These are phyloP conservation scores for Bubo scandiacus DNA, from an alignment of 2,113 vertebrate species.

Conservation along the genomic window DNA sequence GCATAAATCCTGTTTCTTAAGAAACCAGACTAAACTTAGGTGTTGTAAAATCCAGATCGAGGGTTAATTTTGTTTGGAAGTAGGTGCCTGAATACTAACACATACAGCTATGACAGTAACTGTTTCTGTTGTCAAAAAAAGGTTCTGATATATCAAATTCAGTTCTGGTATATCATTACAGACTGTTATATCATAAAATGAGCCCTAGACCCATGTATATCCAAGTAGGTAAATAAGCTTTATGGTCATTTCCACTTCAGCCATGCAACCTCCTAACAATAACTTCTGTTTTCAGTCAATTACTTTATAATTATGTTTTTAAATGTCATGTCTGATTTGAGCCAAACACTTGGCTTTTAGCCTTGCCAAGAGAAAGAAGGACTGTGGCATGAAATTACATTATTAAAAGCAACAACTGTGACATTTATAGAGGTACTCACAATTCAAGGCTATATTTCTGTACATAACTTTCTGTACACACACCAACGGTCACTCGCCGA, in stretches of 20 bases:
- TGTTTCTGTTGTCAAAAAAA: neutral
- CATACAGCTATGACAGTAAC: neutral
- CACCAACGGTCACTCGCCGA: too few relatives aligned
- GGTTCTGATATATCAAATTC: neutral
- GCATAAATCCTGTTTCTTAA: slow-evolving; percentile 28
- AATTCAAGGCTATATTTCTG: neutral
- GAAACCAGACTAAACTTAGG: slow-evolving; percentile 4
- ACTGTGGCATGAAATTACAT: neutral
- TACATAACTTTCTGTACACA: neutral
- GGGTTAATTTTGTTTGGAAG: slow-evolving; percentile 16
- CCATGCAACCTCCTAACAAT: neutral
- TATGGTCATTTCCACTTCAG: neutral
- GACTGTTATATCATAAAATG: neutral
- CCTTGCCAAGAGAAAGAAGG: neutral
- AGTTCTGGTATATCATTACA: neutral
- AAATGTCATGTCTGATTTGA: neutral
- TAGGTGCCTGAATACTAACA: neutral
- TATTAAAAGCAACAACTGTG: neutral
- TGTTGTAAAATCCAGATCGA: neutral
- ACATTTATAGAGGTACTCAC: neutral
- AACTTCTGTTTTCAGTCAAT: slow-evolving; percentile 34
- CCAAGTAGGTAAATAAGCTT: neutral
- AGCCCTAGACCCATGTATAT: neutral
- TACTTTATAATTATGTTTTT: slow-evolving; percentile 39
- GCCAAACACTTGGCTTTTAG: slow-evolving; percentile 35